These are phyloP conservation scores for Cyanoderma ruficeps DNA, from an alignment of 2,113 vertebrate genomes.

Conservation along the genomic window DNA sequence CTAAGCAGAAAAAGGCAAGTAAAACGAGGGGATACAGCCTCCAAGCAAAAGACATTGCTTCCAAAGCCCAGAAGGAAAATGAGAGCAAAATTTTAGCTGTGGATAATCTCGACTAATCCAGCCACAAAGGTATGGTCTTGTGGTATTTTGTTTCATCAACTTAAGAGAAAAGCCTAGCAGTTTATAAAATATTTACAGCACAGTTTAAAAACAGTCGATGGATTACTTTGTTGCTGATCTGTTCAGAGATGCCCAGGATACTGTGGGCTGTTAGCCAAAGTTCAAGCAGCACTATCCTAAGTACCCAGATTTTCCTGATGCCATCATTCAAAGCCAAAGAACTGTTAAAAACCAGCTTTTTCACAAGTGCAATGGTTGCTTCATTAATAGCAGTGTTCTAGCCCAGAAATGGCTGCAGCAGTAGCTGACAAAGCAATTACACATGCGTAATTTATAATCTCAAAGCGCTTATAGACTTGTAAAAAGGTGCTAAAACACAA, in stretches of 20 bases:
- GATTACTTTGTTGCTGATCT: not conserved
- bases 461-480: not conserved
- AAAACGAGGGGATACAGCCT: not conserved
- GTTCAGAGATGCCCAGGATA: not conserved
- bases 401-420: not conserved
- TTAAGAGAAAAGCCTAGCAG: not conserved
- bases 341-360: not conserved
- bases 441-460: not conserved
- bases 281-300: not conserved
- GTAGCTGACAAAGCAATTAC: not conserved
- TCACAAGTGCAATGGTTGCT: not conserved
- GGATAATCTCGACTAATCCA: not conserved
- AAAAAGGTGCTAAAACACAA: conserved; percentile 29
- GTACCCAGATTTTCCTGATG: not conserved
- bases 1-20: not conserved
- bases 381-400: not conserved
- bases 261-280: not conserved
- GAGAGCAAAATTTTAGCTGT: not conserved
- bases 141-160: not conserved
- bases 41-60: not conserved
- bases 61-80: not conserved
- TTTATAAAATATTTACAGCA: not conserved
- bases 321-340: not conserved
- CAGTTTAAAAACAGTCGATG: not conserved
- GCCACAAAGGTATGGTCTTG: not conserved